Evolutionary conservation across 2,113 vertebrate species (phyloP).

Genomic region (Pongo abelii): DNA sequence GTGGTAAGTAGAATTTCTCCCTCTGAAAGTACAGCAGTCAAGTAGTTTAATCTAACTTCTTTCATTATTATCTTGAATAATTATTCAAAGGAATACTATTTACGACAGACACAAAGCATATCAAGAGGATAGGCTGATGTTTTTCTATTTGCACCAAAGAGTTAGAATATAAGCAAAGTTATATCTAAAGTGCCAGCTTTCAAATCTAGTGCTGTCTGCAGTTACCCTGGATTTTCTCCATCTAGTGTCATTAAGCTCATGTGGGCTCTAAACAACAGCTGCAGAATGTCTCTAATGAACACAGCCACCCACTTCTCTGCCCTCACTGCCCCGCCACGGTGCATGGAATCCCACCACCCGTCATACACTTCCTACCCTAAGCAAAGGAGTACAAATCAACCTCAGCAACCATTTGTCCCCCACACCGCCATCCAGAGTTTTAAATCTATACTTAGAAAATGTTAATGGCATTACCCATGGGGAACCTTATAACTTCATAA

Average conservation of each 20-base stretch:
- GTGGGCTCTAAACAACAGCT: not conserved
- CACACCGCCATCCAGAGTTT: conserved; percentile 69
- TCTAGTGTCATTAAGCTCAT: rapidly evolving
- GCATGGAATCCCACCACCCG: not conserved
- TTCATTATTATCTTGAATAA: not conserved
- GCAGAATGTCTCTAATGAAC: rapidly evolving
- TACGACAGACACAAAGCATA: not conserved
- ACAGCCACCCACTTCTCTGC: not conserved
- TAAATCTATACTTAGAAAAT: conserved; percentile 82
- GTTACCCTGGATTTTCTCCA: not conserved
- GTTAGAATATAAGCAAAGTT: not conserved
- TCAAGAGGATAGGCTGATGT: not conserved
- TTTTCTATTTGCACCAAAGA: not conserved
- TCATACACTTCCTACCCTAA: not conserved
- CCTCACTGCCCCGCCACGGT: conserved; percentile 13
- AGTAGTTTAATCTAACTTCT: not conserved
- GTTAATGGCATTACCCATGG: conserved; percentile 94
- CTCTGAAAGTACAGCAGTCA: not conserved
- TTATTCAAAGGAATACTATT: not conserved
- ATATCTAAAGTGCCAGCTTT: not conserved
- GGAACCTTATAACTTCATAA: conserved; percentile 99
- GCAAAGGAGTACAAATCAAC: not conserved
- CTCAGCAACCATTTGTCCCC: conserved; percentile 47
- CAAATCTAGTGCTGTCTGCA: not conserved
- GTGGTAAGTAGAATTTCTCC: not conserved